Conservation (phyloP, 2,113 vertebrate species). For the Alces alces region DNA sequence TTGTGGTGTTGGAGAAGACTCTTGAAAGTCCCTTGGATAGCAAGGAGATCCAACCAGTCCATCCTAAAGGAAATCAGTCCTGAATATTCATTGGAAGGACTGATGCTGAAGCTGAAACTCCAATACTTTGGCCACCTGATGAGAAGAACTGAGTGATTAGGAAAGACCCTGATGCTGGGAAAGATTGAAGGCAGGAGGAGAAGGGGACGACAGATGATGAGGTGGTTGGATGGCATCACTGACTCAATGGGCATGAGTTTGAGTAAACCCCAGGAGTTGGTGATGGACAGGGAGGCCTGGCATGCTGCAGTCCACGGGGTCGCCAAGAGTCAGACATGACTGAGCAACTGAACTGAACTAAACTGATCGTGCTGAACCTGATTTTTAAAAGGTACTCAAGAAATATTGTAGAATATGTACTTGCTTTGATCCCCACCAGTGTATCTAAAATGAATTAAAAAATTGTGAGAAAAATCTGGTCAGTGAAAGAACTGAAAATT, state of each 20-base stretch:
- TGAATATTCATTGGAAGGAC: not conserved
- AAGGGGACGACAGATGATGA: not conserved
- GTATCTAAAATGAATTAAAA: not conserved
- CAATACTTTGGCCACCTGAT: not conserved
- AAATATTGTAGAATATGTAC: not conserved
- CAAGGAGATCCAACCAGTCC: not conserved
- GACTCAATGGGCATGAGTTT: not conserved
- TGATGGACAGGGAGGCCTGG: not conserved
- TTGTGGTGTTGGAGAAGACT: not conserved
- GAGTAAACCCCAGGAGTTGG: not conserved
- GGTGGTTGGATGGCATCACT: not conserved
- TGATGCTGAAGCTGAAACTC: not conserved
- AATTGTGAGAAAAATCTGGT: not conserved
- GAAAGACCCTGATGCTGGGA: not conserved
- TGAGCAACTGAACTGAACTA: not conserved
- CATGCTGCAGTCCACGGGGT: accelerated
- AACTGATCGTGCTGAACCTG: not conserved
- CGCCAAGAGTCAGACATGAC: not conserved
- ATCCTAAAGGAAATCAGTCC: not conserved
- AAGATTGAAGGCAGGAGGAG: not conserved
- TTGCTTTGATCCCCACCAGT: not conserved
- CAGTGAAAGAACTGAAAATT: not conserved
- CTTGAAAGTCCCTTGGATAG: not conserved
- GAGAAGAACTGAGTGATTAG: not conserved
- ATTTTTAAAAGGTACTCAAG: not conserved